These are phyloP conservation scores for Mormyrops attenuatus DNA, from an alignment of 2,797 vertebrate genomes.

Conservation along the genomic window DNA sequence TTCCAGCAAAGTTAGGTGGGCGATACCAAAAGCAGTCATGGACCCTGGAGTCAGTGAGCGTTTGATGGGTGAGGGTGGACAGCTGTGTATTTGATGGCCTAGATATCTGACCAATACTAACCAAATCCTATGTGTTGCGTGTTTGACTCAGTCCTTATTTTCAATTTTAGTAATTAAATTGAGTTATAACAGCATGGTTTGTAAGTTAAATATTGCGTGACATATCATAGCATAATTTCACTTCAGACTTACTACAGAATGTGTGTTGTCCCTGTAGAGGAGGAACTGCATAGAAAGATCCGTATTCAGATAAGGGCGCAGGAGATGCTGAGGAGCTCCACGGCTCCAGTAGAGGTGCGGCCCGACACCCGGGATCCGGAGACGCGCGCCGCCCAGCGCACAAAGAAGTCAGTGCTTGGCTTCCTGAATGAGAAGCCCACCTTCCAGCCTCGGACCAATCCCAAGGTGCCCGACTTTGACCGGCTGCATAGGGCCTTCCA, in stretches of 20 bases:
- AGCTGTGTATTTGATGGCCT: background rate
- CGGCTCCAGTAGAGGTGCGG: slow-evolving; percentile 49
- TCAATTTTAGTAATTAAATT: background rate
- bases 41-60: slow-evolving; percentile 58
- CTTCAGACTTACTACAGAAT: background rate
- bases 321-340: slow-evolving; percentile 57
- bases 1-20: slow-evolving; percentile 41
- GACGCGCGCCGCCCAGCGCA: slow-evolving; percentile 58
- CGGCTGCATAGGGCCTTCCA: slow-evolving; percentile 75
- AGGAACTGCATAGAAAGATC: slow-evolving; percentile 65
- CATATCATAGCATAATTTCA: background rate
- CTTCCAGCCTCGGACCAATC: slow-evolving; percentile 78
- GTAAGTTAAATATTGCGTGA: slow-evolving; percentile 23
- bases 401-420: slow-evolving; percentile 63
- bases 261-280: slow-evolving; percentile 58
- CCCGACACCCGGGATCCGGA: slow-evolving; percentile 38
- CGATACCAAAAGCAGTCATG: slow-evolving; percentile 59
- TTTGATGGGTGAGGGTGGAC: slow-evolving; percentile 65
- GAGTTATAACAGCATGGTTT: background rate
- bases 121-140: background rate
- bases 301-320: slow-evolving; percentile 64
- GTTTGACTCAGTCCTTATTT: background rate
- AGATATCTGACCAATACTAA: background rate
- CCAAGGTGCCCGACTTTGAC: slow-evolving; percentile 74
- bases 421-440: slow-evolving; percentile 75